Conservation (phyloP, 2,888 invertebrate species). For the Erebia epiphron region DNA sequence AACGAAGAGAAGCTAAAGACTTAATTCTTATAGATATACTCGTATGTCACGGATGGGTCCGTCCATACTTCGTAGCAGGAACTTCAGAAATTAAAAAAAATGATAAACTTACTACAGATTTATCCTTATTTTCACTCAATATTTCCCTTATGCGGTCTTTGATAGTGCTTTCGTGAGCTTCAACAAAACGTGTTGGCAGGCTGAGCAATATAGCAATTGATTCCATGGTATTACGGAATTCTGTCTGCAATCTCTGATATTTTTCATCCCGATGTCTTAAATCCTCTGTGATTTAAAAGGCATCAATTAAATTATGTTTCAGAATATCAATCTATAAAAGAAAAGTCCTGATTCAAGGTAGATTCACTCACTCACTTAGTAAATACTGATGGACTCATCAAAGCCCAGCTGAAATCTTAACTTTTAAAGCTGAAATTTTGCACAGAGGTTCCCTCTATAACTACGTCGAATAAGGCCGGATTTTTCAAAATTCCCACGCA, state of each 20-base stretch:
- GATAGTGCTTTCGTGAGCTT: slow-evolving; percentile 89
- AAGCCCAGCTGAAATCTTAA: no score
- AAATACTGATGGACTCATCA: no score
- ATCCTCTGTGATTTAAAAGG: slow-evolving; percentile 80
- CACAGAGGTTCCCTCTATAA: no score
- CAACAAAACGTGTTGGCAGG: slow-evolving; percentile 88
- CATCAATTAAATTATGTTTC: background rate
- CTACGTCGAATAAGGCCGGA: no score
- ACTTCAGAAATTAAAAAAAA: no score
- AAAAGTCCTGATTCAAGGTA: background rate
- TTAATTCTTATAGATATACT: no score
- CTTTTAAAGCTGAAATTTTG: no score
- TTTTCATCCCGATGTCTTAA: slow-evolving; percentile 87
- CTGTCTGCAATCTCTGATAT: slow-evolving; percentile 85
- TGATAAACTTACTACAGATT: slow-evolving; percentile 84
- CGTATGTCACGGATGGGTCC: no score
- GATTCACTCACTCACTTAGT: no score
- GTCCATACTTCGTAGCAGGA: no score
- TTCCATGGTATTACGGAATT: slow-evolving; percentile 87
- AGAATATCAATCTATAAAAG: background rate
- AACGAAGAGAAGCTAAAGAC: no score
- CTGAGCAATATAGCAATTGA: slow-evolving; percentile 88
- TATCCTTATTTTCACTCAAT: slow-evolving; percentile 89
- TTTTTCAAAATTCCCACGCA: no score
- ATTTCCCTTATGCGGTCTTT: slow-evolving; percentile 91